Evolutionary conservation across 2,797 vertebrate genomes (phyloP).

Genomic region (Crocodylus rhombifer): DNA sequence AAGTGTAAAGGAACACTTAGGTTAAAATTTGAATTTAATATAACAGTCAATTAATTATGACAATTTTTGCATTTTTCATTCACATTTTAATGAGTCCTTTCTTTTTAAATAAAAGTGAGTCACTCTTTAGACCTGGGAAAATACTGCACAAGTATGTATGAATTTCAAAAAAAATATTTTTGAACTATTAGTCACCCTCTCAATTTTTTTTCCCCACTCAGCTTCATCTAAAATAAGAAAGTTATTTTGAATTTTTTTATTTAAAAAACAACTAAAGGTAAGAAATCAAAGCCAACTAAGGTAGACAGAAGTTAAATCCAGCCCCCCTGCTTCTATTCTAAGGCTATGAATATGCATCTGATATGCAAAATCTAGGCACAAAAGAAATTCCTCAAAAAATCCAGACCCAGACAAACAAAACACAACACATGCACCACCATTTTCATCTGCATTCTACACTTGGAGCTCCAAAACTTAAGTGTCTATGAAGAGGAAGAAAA

Average conservation of each 20-base stretch:
- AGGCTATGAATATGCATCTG: background rate
- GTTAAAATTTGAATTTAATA: background rate
- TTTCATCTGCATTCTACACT: background rate
- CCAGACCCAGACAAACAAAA: no score
- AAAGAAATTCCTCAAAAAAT: no score
- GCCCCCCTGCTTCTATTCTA: background rate
- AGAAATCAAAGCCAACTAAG: background rate
- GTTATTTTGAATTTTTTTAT: background rate
- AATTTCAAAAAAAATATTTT: background rate
- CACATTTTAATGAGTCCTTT: background rate
- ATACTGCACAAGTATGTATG: background rate
- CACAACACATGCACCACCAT: no score
- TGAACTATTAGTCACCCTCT: rapidly evolving
- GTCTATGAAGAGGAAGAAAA: background rate
- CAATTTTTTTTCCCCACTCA: background rate
- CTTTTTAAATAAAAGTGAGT: background rate
- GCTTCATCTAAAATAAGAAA: background rate
- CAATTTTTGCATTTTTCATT: background rate
- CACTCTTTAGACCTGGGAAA: background rate
- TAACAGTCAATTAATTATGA: background rate
- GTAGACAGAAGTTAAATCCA: background rate
- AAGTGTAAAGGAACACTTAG: background rate
- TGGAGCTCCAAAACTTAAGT: background rate
- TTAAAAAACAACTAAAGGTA: constrained; percentile 1
- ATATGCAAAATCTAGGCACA: no score